A percentile compares a stretch with the other conserved stretches of the same genome.
phyloP scores from a whole-genome alignment of 2,888 invertebrate genomes.

The Apantesis nais region DNA sequence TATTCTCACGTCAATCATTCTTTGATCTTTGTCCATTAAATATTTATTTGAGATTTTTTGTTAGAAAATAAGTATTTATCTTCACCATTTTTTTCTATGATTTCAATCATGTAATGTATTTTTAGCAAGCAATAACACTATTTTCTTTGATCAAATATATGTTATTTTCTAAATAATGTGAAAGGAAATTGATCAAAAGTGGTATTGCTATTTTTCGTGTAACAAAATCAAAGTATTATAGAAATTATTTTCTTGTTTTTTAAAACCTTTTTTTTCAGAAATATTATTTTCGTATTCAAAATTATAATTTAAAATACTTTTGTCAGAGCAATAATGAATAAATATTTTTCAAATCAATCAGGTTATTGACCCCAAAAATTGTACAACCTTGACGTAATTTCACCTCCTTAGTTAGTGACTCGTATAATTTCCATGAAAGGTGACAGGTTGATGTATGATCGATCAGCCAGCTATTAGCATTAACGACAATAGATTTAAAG shows the following conservation, averaged over 20 bases:
- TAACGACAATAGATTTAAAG: slow-evolving; percentile 29
- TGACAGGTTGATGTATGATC: slow-evolving; percentile 25
- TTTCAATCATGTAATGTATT: no score
- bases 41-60: no score
- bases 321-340: background rate
- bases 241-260: no score
- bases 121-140: background rate
- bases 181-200: no score
- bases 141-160: background rate
- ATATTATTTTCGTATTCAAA: background rate
- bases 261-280: no score
- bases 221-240: no score
- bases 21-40: no score
- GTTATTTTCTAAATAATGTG: background rate
- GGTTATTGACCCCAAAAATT: slow-evolving; percentile 14
- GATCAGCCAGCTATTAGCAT: slow-evolving; percentile 32
- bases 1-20: no score
- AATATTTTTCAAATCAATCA: background rate
- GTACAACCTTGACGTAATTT: slow-evolving; percentile 4
- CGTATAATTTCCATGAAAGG: slow-evolving; percentile 16
- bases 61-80: no score
- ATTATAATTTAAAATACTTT: background rate
- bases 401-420: slow-evolving; percentile 9
- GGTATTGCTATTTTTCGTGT: no score
- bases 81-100: background rate